Base-by-base conservation (phyloP, 2,888 invertebrate genomes). In the Netelia fuscicornis region DNA sequence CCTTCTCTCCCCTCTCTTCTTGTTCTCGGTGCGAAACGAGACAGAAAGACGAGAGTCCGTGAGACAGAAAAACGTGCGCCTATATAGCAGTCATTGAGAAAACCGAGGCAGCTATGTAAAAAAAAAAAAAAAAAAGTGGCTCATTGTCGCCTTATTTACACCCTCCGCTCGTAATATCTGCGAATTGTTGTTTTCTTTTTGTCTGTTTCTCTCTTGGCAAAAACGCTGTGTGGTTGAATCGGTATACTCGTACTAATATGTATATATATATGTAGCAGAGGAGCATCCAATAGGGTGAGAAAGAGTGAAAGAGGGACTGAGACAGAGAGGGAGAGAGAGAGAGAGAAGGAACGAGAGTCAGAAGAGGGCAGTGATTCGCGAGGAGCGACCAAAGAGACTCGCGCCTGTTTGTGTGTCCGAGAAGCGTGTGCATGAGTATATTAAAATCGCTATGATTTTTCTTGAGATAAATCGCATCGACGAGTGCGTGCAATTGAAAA, bases 381-480 rank as follows among this genome's bases (percentile, higher is more conserved):
- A 48, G 48, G 13, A 13, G 48, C 11, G 13, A 13, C 48, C 13
- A 48, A 10, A 13, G 48, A 48, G 13, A 48, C 9, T 48, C 37
- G 13, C 30, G 52, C 11, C 9, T 70, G 67, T 25, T 5, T 44
- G 67, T 44, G 67, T 67, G 48, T 9, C 17, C 52, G 30, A 8
- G 70, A n/a, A 8, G 70, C 25, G 62, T 62, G 20, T n/a, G 54
- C 13, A n/a, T 30, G 70, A n/a, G 37, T 37, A 37, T 37, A 30
- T 54, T 30, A 13, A 48, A 48, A 48, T 48, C 48, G 11, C 48
- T 13, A 48, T 13, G 11, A 13, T 13, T 64, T 37, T 37, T 30
- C 20, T 37, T n/a, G 64, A 30, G 30, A 37, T n/a, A 68, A 23
- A 68, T 67, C 48, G 48, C 37, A 37, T 6, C 37, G 37, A 37